Conservation (phyloP, 2,888 invertebrate species). For the Drosophila barbarae region DNA sequence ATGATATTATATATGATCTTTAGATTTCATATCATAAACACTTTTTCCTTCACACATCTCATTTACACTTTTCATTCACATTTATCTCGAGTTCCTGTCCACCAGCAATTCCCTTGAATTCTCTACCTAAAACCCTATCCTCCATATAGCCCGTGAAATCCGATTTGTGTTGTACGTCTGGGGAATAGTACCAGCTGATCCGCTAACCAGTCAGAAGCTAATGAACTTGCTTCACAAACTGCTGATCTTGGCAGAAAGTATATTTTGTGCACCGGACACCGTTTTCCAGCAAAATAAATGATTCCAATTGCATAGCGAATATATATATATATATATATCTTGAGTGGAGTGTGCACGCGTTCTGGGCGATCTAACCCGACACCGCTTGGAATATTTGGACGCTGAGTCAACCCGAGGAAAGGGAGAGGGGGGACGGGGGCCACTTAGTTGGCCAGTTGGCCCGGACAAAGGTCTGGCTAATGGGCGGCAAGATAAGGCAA, state of each 20-base stretch:
- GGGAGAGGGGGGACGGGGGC: background rate
- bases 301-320: slow-evolving; percentile 2
- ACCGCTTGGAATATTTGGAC: slow-evolving; percentile 15
- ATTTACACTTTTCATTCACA: slow-evolving; percentile 15
- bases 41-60: background rate
- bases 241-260: slow-evolving; percentile 26
- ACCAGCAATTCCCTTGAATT: slow-evolving; percentile 2
- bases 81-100: slow-evolving; percentile 14
- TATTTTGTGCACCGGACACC: slow-evolving; percentile 21
- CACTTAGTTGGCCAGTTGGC: slow-evolving; percentile 13
- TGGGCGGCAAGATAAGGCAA: slow-evolving; percentile 55
- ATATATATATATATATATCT: background rate
- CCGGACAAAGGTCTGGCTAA: slow-evolving; percentile 33
- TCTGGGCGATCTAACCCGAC: slow-evolving; percentile 9
- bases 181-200: slow-evolving; percentile 25
- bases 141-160: slow-evolving; percentile 8
- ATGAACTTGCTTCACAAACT: slow-evolving; percentile 32
- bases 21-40: background rate
- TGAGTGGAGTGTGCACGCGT: slow-evolving; percentile 8
- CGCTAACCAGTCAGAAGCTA: slow-evolving; percentile 24
- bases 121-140: background rate
- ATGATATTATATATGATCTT: too few relatives aligned
- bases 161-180: slow-evolving; percentile 5
- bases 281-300: slow-evolving; percentile 6
- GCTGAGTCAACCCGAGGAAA: slow-evolving; percentile 14